These are phyloP conservation scores for Thaumetopoea pityocampa DNA, from an alignment of 1,140 invertebrate genomes.

Conservation along the genomic window DNA sequence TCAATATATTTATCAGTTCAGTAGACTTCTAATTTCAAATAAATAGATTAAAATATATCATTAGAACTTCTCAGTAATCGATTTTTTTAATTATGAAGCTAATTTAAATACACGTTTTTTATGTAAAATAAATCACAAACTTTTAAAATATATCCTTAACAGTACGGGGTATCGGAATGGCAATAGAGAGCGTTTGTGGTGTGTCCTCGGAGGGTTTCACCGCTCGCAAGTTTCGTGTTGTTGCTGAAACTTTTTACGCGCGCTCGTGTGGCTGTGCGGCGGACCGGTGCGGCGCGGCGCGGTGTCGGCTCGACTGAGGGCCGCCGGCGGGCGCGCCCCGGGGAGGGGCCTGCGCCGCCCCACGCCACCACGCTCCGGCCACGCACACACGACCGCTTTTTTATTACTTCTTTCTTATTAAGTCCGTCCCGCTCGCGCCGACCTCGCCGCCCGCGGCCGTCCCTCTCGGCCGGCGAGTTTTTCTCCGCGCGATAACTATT, in stretches of 20 bases:
- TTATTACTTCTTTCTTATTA: constrained; percentile 70
- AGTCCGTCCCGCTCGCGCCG: constrained; percentile 49
- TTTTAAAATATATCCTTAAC: too few relatives aligned
- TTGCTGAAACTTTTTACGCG: constrained; percentile 68
- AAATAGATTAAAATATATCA: too few relatives aligned
- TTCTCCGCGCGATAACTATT: constrained; percentile 73
- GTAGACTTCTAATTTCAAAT: neutral
- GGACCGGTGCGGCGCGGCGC: constrained; percentile 56
- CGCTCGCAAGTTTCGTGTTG: constrained; percentile 54
- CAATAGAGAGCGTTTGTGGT: constrained; percentile 11
- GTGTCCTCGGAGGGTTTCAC: constrained; percentile 28
- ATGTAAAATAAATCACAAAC: too few relatives aligned
- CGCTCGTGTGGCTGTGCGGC: constrained; percentile 32
- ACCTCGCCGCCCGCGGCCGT: constrained; percentile 26
- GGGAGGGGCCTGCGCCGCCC: constrained; percentile 71
- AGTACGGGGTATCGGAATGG: too few relatives aligned
- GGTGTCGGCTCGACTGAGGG: constrained; percentile 59
- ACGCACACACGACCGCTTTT: constrained; percentile 70
- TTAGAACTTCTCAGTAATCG: too few relatives aligned
- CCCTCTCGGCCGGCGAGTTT: constrained; percentile 54
- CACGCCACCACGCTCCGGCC: constrained; percentile 67
- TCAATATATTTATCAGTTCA: neutral
- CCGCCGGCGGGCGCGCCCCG: constrained; percentile 46
- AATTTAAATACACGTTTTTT: too few relatives aligned
- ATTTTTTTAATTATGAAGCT: too few relatives aligned